Evolutionary conservation across 2,797 vertebrate genomes (phyloP).

Genomic region (Iguana delicatissima): DNA sequence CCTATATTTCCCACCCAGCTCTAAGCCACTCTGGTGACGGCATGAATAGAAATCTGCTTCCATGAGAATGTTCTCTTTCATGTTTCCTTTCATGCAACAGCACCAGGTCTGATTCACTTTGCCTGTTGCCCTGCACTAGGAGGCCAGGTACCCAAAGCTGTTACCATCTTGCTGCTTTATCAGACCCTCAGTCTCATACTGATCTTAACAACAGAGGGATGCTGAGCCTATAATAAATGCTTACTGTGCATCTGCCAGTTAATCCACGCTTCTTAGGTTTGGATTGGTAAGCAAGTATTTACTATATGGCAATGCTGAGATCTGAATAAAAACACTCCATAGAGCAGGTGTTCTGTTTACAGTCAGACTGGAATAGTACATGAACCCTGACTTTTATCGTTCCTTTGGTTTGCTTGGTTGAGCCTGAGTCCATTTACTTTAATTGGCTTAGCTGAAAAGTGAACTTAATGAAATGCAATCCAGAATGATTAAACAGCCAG

Average conservation of each 20-base stretch:
- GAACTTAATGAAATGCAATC: conserved; percentile 9
- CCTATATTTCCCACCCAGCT: not conserved
- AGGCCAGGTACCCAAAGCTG: not conserved
- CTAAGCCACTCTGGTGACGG: not conserved
- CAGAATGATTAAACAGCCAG: not conserved
- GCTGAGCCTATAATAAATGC: not conserved
- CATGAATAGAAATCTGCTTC: not conserved
- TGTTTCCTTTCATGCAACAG: not conserved
- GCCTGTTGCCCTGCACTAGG: not conserved
- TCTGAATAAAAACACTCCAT: not conserved
- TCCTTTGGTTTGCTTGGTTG: conserved; percentile 5
- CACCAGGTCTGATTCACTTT: not conserved
- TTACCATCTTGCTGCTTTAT: not conserved
- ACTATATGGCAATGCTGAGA: not conserved
- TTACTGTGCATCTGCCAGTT: not conserved
- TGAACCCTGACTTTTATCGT: not conserved
- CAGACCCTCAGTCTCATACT: not conserved
- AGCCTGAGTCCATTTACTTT: conserved; percentile 1
- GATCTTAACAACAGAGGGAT: not conserved
- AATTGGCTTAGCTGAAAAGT: conserved; percentile 11
- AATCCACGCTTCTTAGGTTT: not conserved
- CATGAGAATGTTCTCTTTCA: not conserved
- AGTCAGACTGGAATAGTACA: not conserved
- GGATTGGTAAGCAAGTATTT: not conserved
- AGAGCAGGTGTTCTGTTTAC: not conserved